Conservation (phyloP, 2,113 vertebrate genomes). For the Antechinus flavipes region DNA sequence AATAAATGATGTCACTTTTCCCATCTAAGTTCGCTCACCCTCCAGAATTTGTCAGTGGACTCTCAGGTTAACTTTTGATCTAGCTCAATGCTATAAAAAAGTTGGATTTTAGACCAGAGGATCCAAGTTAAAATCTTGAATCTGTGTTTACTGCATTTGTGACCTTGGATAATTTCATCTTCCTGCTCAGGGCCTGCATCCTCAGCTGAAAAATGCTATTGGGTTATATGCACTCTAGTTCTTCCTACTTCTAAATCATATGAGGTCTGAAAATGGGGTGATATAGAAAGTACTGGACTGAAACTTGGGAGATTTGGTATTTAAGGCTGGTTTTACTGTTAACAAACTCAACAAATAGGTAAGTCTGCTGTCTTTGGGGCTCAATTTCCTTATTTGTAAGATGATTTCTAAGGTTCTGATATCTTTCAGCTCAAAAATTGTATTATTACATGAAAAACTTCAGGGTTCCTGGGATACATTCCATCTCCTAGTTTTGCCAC, state of each 20-base stretch:
- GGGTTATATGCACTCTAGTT: neutral
- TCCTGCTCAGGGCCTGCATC: neutral
- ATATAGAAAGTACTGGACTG: neutral
- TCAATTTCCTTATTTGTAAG: conserved; percentile 39
- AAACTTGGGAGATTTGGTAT: conserved; percentile 23
- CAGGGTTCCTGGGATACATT: conserved; percentile 25
- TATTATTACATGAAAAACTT: conserved; percentile 39
- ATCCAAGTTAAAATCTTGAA: neutral
- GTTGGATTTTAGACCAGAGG: neutral
- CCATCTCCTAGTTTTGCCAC: conserved; percentile 24
- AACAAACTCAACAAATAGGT: neutral
- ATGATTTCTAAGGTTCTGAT: conserved; percentile 6
- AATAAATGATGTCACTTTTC: neutral
- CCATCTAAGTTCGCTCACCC: neutral
- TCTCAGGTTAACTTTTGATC: neutral
- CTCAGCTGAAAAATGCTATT: neutral
- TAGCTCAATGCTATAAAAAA: neutral
- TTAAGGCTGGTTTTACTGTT: conserved; percentile 11
- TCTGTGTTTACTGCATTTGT: neutral
- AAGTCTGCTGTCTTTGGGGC: neutral
- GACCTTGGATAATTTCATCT: neutral
- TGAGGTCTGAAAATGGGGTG: neutral
- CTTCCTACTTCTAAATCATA: neutral
- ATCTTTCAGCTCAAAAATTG: conserved; percentile 22
- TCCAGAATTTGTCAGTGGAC: neutral